Percentiles rank a stretch among this genome's conserved stretches.
Evolutionary conservation across 2,888 invertebrate species (phyloP).

Genomic region (Eupithecia vulgata): DNA sequence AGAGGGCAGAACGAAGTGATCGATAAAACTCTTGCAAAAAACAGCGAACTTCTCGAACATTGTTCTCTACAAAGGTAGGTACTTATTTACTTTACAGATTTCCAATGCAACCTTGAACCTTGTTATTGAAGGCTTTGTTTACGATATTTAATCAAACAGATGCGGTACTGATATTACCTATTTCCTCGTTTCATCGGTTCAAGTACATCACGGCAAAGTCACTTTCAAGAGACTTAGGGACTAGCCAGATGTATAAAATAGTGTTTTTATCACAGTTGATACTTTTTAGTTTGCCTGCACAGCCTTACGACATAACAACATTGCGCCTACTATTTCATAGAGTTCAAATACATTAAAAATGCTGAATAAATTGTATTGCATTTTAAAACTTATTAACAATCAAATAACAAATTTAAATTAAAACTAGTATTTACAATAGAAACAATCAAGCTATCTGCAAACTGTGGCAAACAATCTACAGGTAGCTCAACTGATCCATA

Average conservation of each 20-base stretch:
- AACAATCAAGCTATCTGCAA: too few species aligned
- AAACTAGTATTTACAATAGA: too few species aligned
- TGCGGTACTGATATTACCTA: slow-evolving; percentile 16
- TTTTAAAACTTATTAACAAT: too few species aligned
- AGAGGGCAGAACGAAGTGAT: not conserved
- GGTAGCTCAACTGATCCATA: too few species aligned
- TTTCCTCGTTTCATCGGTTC: slow-evolving; percentile 22
- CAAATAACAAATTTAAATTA: too few species aligned
- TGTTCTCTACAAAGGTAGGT: not conserved
- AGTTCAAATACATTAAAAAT: too few species aligned
- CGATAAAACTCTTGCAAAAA: not conserved
- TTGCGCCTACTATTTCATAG: too few species aligned
- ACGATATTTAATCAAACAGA: slow-evolving; percentile 21
- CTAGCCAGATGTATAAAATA: not conserved
- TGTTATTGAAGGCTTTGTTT: slow-evolving; percentile 34
- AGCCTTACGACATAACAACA: too few species aligned
- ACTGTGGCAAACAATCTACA: too few species aligned
- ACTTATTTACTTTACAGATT: not conserved
- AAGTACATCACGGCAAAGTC: slow-evolving; percentile 9
- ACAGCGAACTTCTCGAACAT: not conserved
- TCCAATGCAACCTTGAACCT: slow-evolving; percentile 29
- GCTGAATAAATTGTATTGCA: too few species aligned
- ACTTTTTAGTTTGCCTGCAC: too few species aligned
- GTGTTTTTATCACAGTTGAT: too few species aligned
- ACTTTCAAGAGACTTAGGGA: not conserved